Base-by-base conservation (phyloP, 2,113 vertebrate genomes). In the Argyrosomus japonicus region DNA sequence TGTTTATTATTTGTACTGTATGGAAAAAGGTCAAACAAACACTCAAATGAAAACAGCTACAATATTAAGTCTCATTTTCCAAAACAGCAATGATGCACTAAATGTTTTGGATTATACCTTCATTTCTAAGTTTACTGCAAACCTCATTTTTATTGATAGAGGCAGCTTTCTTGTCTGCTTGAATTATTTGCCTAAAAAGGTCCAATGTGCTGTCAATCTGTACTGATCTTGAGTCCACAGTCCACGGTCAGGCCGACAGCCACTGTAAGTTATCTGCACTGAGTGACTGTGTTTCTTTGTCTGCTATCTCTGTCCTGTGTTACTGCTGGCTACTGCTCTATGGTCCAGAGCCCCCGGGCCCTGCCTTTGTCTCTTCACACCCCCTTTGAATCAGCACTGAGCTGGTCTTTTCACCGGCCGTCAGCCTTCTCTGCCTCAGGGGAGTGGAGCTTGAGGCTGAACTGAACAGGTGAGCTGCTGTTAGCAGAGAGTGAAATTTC, bases 311-410 rank as follows among this genome's bases (percentile, higher is more conserved):
- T 80, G 70, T 77, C 53, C 70, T 68, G 67, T 72, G 25, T 68
- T 51, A 51, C 76, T 65, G 62, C 63, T 19, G 74, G 70, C 78
- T 71, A 70, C 77, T 75, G 83, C 73, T 79, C 91, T 61, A 8
- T 45, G 80, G 58, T 87, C 79, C 65, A 60, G 64, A 73, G 82
- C 77, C 83, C 89, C 53, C 18, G 0, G 75, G 85, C 82, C 58
- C 68, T 54, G 79, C 36, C 68, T 93, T 93, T 93, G 92, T 92
- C 87, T 91, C 89, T 91, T 94, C 93, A 95, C 95, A 93, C 95
- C 92, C 89, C 53, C 71, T 88, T 93, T 93, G 88, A 93, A 74
- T 83, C 62, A 80, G 56, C 74, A 69, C 83, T 62, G 87, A 81
- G 79, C 84, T 15, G 27, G 79, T 71, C 86, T 83, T 93, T 94